Evolutionary conservation across 2,797 vertebrate genomes (phyloP).

Genomic region (Lacerta agilis): DNA sequence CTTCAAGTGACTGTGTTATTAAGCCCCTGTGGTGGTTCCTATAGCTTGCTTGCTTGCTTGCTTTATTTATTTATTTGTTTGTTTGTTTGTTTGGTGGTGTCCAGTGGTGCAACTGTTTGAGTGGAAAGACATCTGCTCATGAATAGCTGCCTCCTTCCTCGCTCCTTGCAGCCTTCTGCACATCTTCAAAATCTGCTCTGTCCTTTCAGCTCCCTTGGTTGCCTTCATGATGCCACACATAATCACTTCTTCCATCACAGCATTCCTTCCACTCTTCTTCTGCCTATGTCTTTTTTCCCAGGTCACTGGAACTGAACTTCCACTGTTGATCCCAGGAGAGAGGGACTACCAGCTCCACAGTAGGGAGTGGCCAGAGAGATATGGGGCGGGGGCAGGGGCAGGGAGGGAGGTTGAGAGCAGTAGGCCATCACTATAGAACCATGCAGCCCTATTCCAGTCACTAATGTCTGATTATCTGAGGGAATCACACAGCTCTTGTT

Average conservation of each 20-base stretch:
- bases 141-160: no score
- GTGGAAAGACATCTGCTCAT: no score
- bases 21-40: constrained; percentile 19
- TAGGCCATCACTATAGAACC: background rate
- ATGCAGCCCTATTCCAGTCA: background rate
- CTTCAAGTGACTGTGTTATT: constrained; percentile 8
- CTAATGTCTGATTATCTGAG: background rate
- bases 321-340: background rate
- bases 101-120: background rate
- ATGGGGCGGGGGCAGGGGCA: background rate
- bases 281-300: background rate
- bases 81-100: background rate
- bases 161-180: no score
- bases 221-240: background rate
- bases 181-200: no score
- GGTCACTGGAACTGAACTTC: background rate
- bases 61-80: background rate
- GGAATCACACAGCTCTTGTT: background rate
- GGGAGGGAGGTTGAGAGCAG: background rate
- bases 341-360: background rate
- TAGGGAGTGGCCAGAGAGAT: background rate
- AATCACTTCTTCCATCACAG: background rate
- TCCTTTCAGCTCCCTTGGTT: background rate
- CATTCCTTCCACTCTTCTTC: background rate
- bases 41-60: background rate